Evolutionary conservation across 1,140 invertebrate species (phyloP), one percentile per base, ranked within the genome.

Genomic region (Drosophila yakuba): DNA sequence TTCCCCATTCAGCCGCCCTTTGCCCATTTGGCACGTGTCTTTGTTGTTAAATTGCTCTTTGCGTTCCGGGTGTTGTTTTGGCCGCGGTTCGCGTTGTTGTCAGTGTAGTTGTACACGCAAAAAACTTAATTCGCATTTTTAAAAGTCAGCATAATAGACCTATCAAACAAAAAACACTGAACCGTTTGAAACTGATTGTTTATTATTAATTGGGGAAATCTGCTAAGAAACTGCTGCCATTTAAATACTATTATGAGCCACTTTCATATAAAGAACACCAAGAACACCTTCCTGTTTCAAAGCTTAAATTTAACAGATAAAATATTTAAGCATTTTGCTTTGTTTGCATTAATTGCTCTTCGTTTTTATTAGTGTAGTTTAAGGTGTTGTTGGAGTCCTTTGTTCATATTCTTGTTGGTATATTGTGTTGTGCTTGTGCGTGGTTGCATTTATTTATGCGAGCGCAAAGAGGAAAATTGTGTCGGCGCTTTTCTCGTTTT

Each of bases 21-120:
- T 77, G 48, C 38, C 55, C 78, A 66, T 50, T 75, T 80, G 56
- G 59, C 73, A 74, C 50, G 74, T 86, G 82, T 85, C 82, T 85
- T 84, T 84, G 77, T 84, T 85, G 75, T 80, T 84, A 85, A 85
- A 86, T 85, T 86, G 81, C 78, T 85, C 74, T 85, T 78, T 64
- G 58, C 58, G 11, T 67, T 61, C 50, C 41, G 57, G 15, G 20
- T 57, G 44, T 38, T 51, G 32, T 50, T 50, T 23, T 32, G 15
- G 25, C n/a, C 11, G 23, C 32, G 8, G 32, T 8, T 32, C 32
- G 36, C 57, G 23, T n/a, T 36, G 50, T 52, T 52, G 50, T 52
- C 36, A 15, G n/a, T 41, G 60, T 62, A 58, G 36, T 63, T 43
- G 54, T 60, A 32, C 60, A 63, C 38, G 35, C 25, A n/a, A 35